Conservation (phyloP, 2,113 vertebrate species). For the Cricetomys ansorgei region DNA sequence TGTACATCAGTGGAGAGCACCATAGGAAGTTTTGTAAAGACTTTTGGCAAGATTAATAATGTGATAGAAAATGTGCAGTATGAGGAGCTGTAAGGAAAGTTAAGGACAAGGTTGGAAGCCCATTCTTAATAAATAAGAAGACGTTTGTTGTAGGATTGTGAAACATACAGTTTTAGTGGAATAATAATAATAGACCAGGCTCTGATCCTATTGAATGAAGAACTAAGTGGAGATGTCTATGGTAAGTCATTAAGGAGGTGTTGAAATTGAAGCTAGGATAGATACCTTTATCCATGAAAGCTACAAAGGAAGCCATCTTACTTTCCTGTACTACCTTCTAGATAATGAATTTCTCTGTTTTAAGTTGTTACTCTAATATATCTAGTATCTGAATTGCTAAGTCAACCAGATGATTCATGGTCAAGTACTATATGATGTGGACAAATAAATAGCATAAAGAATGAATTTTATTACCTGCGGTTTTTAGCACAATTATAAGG, state of each 20-base stretch:
- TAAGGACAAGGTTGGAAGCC: slow-evolving; percentile 6
- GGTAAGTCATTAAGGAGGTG: not conserved
- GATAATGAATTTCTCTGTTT: not conserved
- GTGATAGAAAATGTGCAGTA: not conserved
- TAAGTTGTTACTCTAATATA: slow-evolving; percentile 23
- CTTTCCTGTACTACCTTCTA: slow-evolving; percentile 33
- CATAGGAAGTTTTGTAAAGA: not conserved
- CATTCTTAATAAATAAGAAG: slow-evolving; percentile 30
- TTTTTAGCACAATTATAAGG: too few species aligned
- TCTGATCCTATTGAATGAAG: not conserved
- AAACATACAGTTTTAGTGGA: not conserved
- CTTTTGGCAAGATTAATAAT: not conserved
- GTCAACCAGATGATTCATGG: slow-evolving; percentile 26
- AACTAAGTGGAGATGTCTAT: not conserved
- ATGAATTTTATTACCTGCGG: too few species aligned
- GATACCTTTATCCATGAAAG: not conserved
- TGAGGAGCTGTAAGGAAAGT: not conserved
- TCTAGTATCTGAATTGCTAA: not conserved
- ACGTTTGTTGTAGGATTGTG: not conserved
- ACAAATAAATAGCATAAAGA: not conserved
- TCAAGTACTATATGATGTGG: not conserved
- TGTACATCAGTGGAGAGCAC: not conserved
- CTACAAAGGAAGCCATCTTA: not conserved
- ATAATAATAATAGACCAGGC: not conserved
- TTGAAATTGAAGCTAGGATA: not conserved